Conservation (phyloP, 2,888 invertebrate genomes). For the Mesorhabditis spiculigera region DNA sequence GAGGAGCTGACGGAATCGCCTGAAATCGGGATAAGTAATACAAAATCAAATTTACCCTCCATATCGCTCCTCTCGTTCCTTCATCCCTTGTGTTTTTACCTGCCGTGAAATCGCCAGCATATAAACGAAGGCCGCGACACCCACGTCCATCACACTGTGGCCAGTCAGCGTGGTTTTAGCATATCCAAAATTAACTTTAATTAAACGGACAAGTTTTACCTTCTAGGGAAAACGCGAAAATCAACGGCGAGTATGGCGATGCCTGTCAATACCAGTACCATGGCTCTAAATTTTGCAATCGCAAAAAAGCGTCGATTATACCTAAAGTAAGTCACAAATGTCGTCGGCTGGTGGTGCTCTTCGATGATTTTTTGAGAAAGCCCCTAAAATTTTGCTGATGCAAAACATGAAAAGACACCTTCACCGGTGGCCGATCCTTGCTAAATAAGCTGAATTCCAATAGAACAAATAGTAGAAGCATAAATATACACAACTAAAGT, state of each 20-base stretch:
- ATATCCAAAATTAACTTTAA: not conserved
- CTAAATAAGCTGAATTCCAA: slow-evolving; percentile 12
- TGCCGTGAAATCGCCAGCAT: slow-evolving; percentile 68
- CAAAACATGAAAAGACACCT: not conserved
- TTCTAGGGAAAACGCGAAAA: slow-evolving; percentile 79
- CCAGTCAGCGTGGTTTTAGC: slow-evolving; percentile 34
- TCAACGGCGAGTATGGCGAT: slow-evolving; percentile 89
- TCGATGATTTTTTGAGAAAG: slow-evolving; percentile 32
- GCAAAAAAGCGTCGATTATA: not conserved
- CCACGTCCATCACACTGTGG: slow-evolving; percentile 80
- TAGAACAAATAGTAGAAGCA: slow-evolving; percentile 15
- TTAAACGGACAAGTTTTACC: slow-evolving; percentile 44
- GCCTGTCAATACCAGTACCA: slow-evolving; percentile 68
- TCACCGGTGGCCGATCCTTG: not conserved
- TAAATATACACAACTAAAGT: not conserved
- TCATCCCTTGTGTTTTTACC: slow-evolving; percentile 22
- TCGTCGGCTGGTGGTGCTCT: slow-evolving; percentile 38
- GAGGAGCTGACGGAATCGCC: slow-evolving; percentile 18
- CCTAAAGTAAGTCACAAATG: slow-evolving; percentile 46
- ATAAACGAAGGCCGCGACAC: slow-evolving; percentile 82
- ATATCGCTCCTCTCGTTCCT: slow-evolving; percentile 12
- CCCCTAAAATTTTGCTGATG: not conserved
- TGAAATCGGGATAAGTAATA: slow-evolving; percentile 13
- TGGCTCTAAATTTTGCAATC: slow-evolving; percentile 19
- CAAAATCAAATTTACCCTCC: slow-evolving; percentile 11